Conservation (phyloP, 2,888 invertebrate species). For the Cephonodes hylas region DNA sequence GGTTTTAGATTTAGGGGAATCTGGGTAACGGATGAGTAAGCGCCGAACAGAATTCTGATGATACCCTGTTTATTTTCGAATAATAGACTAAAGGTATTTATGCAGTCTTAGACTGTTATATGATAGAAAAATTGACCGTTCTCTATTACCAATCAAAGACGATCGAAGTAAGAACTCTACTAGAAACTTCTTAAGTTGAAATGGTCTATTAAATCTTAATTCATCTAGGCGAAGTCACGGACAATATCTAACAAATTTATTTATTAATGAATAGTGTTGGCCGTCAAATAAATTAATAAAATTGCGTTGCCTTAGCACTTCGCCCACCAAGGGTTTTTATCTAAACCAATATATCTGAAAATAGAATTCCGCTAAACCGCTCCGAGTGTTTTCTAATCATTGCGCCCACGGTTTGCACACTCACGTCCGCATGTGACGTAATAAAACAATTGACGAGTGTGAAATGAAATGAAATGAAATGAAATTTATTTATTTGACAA, state of each 20-base stretch:
- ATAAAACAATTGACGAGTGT: neutral
- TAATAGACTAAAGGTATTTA: neutral
- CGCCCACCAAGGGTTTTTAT: neutral
- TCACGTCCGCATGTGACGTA: neutral
- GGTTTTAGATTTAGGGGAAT: neutral
- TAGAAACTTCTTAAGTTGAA: neutral
- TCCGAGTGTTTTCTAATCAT: neutral
- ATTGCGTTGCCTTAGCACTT: neutral
- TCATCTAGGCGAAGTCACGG: too few species aligned
- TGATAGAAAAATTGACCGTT: too few species aligned
- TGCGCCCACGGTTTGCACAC: neutral
- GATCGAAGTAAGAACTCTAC: neutral
- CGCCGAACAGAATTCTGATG: neutral
- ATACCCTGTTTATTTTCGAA: neutral
- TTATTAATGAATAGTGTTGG: neutral
- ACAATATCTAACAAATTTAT: neutral
- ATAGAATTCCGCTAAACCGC: neutral
- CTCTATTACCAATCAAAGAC: too few species aligned
- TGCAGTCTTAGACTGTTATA: neutral
- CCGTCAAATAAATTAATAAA: too few species aligned
- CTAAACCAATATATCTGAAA: neutral
- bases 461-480: too few species aligned
- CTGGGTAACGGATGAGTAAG: neutral
- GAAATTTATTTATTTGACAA: too few species aligned
- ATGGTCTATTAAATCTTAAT: neutral